Base-by-base conservation (phyloP, 2,888 invertebrate genomes). In the Thyatira batis region DNA sequence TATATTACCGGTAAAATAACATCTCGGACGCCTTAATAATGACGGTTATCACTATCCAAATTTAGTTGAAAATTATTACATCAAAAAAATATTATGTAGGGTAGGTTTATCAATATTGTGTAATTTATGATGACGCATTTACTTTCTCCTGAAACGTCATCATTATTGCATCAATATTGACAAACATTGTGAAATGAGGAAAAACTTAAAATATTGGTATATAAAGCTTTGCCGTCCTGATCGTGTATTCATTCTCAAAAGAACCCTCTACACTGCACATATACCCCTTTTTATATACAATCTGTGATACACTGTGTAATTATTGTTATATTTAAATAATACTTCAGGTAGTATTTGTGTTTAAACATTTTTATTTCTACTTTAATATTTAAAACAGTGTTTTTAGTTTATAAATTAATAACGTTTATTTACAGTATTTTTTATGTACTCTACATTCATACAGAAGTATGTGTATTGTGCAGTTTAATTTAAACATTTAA, bases 91-190 rank as follows among this genome's bases (percentile, higher is more conserved):
- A n/a, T n/a, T n/a, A n/a, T n/a, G n/a, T n/a, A n/a, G n/a, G n/a
- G n/a, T n/a, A n/a, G n/a, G n/a, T n/a, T 46, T 28, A 46, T 13
- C 43, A 49, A 27, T 10, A 49, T 44, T 53, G 43, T 43, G 17
- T 17, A 39, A 39, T 6, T 8, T 8, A 17, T 0, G 8, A 17
- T 13, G 13, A 39, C 13, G n/a, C 4, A 17, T 39, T 39, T 17
- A 39, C 33, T 13, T 13, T 33, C 13, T 13, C 2, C 13, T 5
- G 33, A 33, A 11, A 2, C 2, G 33, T 4, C 3, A 17, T 39
- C 13, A 39, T 8, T 39, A 11, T 39, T 39, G 13, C 39, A 17
- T 8, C 17, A 11, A 17, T 17, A 17, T 39, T 13, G 8, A 17
- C 2, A 39, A 39, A 39, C 8, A 39, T 39, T 17, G 8, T 39